Conservation (phyloP, 2,888 invertebrate genomes). For the Blomia tropicalis region DNA sequence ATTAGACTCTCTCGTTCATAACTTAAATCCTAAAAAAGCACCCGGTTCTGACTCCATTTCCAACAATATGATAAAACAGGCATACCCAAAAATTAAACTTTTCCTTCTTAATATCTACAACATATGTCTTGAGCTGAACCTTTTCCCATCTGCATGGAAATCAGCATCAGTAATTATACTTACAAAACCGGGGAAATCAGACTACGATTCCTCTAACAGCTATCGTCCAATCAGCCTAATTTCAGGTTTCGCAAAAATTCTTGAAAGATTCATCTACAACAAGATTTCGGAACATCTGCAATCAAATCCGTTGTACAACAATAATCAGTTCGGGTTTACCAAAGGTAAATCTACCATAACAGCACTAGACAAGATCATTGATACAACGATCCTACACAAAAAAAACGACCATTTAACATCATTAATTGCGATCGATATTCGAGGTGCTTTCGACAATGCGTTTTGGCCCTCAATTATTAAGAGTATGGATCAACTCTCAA, state of each 20-base stretch:
- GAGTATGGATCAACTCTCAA: not conserved
- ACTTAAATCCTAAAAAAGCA: too few species aligned
- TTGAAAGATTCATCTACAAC: not conserved
- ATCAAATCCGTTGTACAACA: not conserved
- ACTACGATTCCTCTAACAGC: not conserved
- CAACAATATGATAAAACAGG: not conserved
- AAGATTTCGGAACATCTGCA: too few species aligned
- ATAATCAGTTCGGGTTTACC: not conserved
- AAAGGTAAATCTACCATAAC: not conserved
- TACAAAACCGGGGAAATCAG: not conserved
- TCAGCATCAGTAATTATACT: not conserved
- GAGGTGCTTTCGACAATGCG: not conserved
- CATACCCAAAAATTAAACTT: not conserved
- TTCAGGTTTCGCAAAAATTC: not conserved
- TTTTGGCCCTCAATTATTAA: not conserved
- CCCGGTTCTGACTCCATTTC: not conserved
- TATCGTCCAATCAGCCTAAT: not conserved
- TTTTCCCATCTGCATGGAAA: not conserved
- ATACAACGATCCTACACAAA: not conserved
- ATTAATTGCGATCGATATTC: not conserved
- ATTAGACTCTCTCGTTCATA: too few species aligned
- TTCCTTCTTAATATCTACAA: not conserved
- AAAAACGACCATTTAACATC: not conserved
- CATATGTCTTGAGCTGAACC: not conserved
- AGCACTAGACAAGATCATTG: not conserved